Conservation (phyloP, 2,888 invertebrate species). For the Seira ritae region DNA sequence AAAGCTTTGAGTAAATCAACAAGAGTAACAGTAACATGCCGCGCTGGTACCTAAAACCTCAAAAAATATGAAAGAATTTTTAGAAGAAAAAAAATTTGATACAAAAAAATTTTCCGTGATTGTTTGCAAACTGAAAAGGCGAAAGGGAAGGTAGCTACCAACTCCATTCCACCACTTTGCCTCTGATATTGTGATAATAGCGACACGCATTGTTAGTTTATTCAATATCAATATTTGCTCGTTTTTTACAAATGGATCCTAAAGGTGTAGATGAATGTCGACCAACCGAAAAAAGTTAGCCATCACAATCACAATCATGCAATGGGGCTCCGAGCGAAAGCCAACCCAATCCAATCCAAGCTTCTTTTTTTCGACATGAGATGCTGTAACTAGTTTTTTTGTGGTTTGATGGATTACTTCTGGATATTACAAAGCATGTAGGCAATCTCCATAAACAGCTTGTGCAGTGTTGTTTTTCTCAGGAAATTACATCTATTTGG, state of each 20-base stretch:
- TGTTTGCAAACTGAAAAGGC: slow-evolving; percentile 49
- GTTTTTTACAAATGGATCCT: slow-evolving; percentile 19
- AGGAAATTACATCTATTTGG: slow-evolving; percentile 58
- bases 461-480: slow-evolving; percentile 58
- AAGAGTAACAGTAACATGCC: slow-evolving; percentile 38
- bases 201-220: slow-evolving; percentile 52
- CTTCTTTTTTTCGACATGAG: neutral
- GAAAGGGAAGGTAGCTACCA: neutral
- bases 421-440: slow-evolving; percentile 41
- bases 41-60: slow-evolving; percentile 39
- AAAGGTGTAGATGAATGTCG: neutral
- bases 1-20: neutral
- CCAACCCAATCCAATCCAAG: neutral
- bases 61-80: neutral
- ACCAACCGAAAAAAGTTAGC: neutral
- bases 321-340: neutral
- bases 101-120: neutral
- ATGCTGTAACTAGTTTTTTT: slow-evolving; percentile 45
- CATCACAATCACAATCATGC: too few relatives aligned
- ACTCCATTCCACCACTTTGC: too few relatives aligned
- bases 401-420: slow-evolving; percentile 73
- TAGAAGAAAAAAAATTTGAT: neutral
- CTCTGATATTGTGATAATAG: neutral
- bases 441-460: slow-evolving; percentile 52
- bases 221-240: slow-evolving; percentile 54